Evolutionary conservation across 2,888 invertebrate genomes (phyloP).

Genomic region (Lepidonotus clava): DNA sequence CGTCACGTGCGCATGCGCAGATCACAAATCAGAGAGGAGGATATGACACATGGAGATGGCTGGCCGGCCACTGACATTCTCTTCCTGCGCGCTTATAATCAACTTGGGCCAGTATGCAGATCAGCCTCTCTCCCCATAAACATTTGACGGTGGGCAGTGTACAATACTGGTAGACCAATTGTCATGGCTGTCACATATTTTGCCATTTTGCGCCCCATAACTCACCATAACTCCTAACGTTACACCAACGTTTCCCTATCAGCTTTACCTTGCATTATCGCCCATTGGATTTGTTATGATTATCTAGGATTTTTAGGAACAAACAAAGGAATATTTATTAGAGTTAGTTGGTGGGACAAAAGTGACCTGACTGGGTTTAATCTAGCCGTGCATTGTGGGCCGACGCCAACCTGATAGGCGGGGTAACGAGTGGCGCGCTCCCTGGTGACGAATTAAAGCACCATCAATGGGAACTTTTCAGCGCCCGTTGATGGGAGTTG

Average conservation of each 20-base stretch:
- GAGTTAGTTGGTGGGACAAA: no score
- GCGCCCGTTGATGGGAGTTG: not conserved
- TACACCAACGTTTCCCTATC: no score
- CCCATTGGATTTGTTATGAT: no score
- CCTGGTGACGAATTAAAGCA: constrained; percentile 30
- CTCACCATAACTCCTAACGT: no score
- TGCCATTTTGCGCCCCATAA: no score
- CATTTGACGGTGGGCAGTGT: not conserved
- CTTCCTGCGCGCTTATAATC: constrained; percentile 1
- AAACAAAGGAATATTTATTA: no score
- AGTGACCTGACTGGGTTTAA: no score
- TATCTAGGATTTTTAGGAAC: no score
- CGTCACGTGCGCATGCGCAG: constrained; percentile 8
- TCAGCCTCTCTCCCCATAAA: no score
- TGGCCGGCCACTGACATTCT: not conserved
- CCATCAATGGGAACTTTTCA: no score
- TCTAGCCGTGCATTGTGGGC: not conserved
- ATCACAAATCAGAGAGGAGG: not conserved
- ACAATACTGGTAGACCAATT: not conserved
- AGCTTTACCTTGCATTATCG: no score
- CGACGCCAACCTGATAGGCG: not conserved
- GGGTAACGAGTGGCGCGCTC: not conserved
- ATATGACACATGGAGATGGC: not conserved
- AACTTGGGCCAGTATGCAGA: not conserved
- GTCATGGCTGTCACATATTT: no score